Percentiles rank a stretch among this genome's conserved stretches.
phyloP scores from a whole-genome alignment of 1,140 invertebrate species.

The Charaxes varanes region DNA sequence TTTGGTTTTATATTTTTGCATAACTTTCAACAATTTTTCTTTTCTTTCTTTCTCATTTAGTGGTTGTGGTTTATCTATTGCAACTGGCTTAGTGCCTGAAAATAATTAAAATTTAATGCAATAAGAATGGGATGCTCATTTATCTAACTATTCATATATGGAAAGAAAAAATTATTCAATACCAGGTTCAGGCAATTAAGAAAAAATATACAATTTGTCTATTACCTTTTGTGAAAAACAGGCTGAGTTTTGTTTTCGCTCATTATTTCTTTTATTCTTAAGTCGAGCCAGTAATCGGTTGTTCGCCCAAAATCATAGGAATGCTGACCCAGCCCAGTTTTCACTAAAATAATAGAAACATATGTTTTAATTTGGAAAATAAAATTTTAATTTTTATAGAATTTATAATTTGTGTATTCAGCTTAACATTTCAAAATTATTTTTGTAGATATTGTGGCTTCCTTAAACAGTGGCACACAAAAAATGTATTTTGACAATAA shows the following conservation, averaged over 20 bases:
- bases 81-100: constrained; percentile 7
- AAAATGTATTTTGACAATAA: no score
- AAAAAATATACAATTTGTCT: constrained; percentile 13
- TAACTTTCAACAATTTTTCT: constrained; percentile 30
- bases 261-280: constrained; percentile 14
- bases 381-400: no score
- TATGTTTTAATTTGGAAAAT: constrained; percentile 8
- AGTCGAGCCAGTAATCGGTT: constrained; percentile 25
- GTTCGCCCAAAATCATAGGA: constrained; percentile 29
- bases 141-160: no score
- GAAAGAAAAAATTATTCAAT: no score
- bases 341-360: constrained; percentile 36
- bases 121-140: no score
- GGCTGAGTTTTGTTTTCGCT: constrained; percentile 17
- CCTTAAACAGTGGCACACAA: no score
- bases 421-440: no score
- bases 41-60: constrained; percentile 33
- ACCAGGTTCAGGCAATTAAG: no score
- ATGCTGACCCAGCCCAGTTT: constrained; percentile 31
- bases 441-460: no score
- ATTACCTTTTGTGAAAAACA: constrained; percentile 36
- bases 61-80: constrained; percentile 22
- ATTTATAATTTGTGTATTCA: no score
- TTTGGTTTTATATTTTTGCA: constrained; percentile 45
- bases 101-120: constrained; percentile 1